These are phyloP conservation scores for Leptodirus hochenwartii DNA, from an alignment of 2,888 invertebrate genomes.

Conservation along the genomic window DNA sequence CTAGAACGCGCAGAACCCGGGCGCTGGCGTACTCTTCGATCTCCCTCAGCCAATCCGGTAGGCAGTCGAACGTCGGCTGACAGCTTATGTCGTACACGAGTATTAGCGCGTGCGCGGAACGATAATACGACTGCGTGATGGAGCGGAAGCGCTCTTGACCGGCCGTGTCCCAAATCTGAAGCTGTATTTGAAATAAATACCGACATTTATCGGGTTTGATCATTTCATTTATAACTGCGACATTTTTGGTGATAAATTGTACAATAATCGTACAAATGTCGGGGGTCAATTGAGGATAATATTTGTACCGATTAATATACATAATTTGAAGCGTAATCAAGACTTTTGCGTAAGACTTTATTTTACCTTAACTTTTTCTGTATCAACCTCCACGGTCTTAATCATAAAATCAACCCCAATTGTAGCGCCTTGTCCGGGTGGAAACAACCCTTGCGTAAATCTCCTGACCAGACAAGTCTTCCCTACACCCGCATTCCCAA, in stretches of 20 bases:
- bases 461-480: conserved; percentile 93
- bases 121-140: conserved; percentile 94
- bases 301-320: no score
- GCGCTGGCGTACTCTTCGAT: conserved; percentile 95
- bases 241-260: no score
- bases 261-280: no score
- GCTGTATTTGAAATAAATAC: conserved; percentile 36
- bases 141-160: conserved; percentile 94
- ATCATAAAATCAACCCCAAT: conserved; percentile 99
- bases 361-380: conserved; percentile 82
- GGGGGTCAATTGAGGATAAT: no score
- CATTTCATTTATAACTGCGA: no score
- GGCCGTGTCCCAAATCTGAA: conserved; percentile 99
- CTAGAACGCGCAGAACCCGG: conserved; percentile 84
- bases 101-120: conserved; percentile 93
- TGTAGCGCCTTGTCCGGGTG: conserved; percentile 95
- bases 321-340: no score
- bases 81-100: conserved; percentile 95
- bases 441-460: conserved; percentile 95
- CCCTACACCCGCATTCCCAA: conserved; percentile 96
- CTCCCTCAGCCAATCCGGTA: conserved; percentile 93
- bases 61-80: conserved; percentile 92
- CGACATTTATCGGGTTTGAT: no score
- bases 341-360: no score
- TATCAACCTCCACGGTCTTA: conserved; percentile 93